Percentiles rank a stretch among this genome's conserved stretches.
phyloP scores from a whole-genome alignment of 2,888 invertebrate species.

The Athalia rosae region DNA sequence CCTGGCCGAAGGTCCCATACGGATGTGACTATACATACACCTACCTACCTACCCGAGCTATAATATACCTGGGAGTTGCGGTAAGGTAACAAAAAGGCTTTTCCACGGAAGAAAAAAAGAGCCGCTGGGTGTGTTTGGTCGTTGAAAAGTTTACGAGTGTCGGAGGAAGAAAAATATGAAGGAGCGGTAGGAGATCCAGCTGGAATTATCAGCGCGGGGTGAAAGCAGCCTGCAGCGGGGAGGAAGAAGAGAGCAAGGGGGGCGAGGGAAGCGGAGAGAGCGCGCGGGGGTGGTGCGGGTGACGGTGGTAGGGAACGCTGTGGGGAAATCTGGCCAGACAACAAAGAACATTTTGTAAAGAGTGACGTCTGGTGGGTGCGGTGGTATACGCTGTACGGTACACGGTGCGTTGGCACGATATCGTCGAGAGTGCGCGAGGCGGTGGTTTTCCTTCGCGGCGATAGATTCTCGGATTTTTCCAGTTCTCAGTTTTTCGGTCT shows the following conservation, averaged over 20 bases:
- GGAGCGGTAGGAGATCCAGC: background rate
- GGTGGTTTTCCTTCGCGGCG: conserved; percentile 3
- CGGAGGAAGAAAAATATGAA: background rate
- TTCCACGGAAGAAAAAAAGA: conserved; percentile 1
- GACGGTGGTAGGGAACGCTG: conserved; percentile 1
- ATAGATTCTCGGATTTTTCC: conserved; percentile 28
- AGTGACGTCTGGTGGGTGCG: conserved; percentile 33
- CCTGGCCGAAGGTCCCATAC: background rate
- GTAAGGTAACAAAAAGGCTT: conserved; percentile 17
- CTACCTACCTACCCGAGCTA: background rate
- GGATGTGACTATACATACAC: background rate
- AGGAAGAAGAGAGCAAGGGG: background rate
- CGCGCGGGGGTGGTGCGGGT: background rate
- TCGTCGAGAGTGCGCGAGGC: background rate
- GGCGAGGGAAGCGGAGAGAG: conserved; percentile 10
- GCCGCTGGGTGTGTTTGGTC: conserved; percentile 24
- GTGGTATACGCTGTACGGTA: background rate
- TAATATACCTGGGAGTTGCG: too few relatives aligned
- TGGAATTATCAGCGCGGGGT: conserved; percentile 16
- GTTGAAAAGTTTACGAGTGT: conserved; percentile 31
- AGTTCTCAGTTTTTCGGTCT: background rate
- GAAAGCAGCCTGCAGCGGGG: background rate
- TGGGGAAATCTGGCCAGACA: conserved; percentile 40
- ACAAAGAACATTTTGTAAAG: conserved; percentile 44
- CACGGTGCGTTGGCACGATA: background rate